Evolutionary conservation across 2,888 invertebrate species (phyloP).

Genomic region (Tortrix viridana): DNA sequence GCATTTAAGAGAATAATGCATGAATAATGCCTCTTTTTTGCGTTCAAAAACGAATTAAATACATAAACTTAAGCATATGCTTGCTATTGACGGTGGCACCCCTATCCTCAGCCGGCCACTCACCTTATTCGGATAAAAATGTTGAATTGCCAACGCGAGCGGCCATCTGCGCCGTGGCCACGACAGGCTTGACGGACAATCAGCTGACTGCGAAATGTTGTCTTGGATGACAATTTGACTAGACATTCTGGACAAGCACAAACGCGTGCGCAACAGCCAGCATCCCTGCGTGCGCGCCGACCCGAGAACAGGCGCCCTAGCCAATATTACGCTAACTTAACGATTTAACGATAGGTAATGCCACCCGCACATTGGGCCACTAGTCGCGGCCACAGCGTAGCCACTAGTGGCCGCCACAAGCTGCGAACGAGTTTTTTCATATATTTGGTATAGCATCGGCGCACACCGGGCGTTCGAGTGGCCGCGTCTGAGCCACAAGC

Average conservation of each 20-base stretch:
- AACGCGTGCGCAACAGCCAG: not conserved
- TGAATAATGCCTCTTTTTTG: too few relatives aligned
- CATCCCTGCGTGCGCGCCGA: conserved; percentile 1
- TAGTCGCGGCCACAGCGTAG: too few relatives aligned
- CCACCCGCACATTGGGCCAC: too few relatives aligned
- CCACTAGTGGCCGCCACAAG: too few relatives aligned
- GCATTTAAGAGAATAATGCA: too few relatives aligned
- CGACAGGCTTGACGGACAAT: conserved; percentile 1
- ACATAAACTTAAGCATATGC: too few relatives aligned
- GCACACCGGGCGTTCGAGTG: too few relatives aligned
- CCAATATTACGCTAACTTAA: not conserved
- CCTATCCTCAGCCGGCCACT: conserved; percentile 9
- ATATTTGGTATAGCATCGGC: too few relatives aligned
- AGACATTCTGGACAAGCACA: not conserved
- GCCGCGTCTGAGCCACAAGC: too few relatives aligned
- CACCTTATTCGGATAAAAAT: conserved; percentile 26
- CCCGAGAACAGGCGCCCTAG: not conserved
- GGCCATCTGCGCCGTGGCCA: not conserved
- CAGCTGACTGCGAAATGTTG: not conserved
- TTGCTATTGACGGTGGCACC: not conserved
- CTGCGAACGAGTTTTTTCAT: too few relatives aligned
- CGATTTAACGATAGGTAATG: too few relatives aligned
- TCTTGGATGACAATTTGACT: not conserved
- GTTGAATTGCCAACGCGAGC: not conserved
- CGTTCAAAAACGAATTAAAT: too few relatives aligned